Evolutionary conservation across 2,888 invertebrate species (phyloP).

Genomic region (Acholoe squamosa): DNA sequence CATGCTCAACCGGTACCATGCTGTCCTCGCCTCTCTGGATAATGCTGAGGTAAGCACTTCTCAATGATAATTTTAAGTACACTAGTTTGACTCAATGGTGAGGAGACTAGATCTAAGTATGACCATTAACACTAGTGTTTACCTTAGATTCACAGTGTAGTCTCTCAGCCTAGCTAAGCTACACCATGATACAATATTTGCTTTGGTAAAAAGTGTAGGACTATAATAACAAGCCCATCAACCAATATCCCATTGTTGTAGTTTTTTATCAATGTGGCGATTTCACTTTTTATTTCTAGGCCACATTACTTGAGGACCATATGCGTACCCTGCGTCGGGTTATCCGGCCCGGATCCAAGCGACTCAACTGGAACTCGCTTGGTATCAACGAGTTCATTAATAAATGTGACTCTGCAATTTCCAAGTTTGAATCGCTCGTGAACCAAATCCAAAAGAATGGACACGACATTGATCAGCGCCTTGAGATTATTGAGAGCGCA

Average conservation of each 20-base stretch:
- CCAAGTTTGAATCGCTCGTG: slow-evolving; percentile 84
- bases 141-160: too few species aligned
- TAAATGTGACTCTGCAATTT: slow-evolving; percentile 84
- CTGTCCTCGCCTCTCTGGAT: slow-evolving; percentile 87
- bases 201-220: too few species aligned
- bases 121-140: too few species aligned
- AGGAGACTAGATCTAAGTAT: too few species aligned
- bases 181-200: too few species aligned
- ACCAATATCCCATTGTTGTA: too few species aligned
- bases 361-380: slow-evolving; percentile 93
- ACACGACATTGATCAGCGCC: slow-evolving; percentile 81
- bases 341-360: slow-evolving; percentile 89
- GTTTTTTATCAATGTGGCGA: too few species aligned
- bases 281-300: slow-evolving; percentile 71
- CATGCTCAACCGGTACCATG: slow-evolving; percentile 85
- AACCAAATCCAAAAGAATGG: slow-evolving; percentile 84
- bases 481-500: slow-evolving; percentile 80
- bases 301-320: slow-evolving; percentile 80
- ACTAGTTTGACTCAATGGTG: too few species aligned
- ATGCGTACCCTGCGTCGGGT: slow-evolving; percentile 80
- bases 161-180: too few species aligned
- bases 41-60: slow-evolving; percentile 87
- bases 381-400: slow-evolving; percentile 90
- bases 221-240: too few species aligned
- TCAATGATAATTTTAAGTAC: too few species aligned